Base-by-base conservation (phyloP, 2,888 invertebrate genomes). In the Trachelus troglodyta region DNA sequence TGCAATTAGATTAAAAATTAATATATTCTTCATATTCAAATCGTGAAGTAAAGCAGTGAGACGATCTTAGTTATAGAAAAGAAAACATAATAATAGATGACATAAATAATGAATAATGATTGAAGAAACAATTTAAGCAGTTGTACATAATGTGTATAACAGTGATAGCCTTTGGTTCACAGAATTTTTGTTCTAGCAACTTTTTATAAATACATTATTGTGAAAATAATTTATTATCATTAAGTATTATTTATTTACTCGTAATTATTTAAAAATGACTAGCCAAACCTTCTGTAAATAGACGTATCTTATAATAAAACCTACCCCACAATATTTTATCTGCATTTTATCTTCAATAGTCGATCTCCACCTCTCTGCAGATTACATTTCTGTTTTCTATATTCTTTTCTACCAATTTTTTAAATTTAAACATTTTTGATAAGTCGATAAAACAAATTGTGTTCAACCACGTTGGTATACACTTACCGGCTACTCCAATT, bases 261-360 rank as follows among this genome's bases (percentile, higher is more conserved):
- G 79, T 83, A 83, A 84, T 83, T 81, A 76, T 84, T 79, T 82
- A 86, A 87, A 85, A 83, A 84, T 85, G 84, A 88, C 83, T 89
- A 89, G 89, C 87, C 85, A 86, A 88, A 87, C 84, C 85, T 86
- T 89, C 85, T 91, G 90, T 90, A 90, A 87, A 90, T 91, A 90
- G 86, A 87, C 83, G 83, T 78, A 81, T 88, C 87, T 89, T 87
- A 79, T 88, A 90, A 89, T 89, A 89, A 90, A 90, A 87, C 79
- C 81, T 86, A 82, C 31, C 71, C 71, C 71, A 34, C 12, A 71
- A 23, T 34, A 69, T 34, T 76, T 34, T 9, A 34, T 31, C 71
- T 33, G 12, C 9, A 12, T 71, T 71, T 71, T 34, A 31, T 34
- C 30, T 56, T 23, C 23, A 56, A 9, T 56, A 9, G 23, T 56